Base-by-base conservation (phyloP, 2,888 invertebrate species). In the Drosophila stalkeri region DNA sequence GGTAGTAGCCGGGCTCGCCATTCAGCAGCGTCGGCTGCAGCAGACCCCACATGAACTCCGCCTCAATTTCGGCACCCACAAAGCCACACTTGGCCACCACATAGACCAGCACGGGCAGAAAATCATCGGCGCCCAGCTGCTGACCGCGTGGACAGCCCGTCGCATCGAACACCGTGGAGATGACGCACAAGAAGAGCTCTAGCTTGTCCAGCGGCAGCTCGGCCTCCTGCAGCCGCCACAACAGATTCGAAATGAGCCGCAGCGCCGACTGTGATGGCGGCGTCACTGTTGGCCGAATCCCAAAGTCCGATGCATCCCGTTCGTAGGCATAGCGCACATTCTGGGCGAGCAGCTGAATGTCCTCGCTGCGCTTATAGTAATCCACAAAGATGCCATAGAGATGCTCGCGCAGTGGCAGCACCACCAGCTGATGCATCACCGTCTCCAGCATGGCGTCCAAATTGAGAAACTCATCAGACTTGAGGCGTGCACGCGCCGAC, bases 11-110 rank as follows among this genome's bases (percentile, higher is more conserved):
- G 0, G 98, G 98, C 92, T 99, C 98, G 4, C 98, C 98, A 0
- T 97, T 97, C 56, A 98, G 94, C 60, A 99, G 93, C 0, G 98
- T 97, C 1, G 98, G 97, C 69, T 99, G 99, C 41, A 99, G 94
- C 44, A 99, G 94, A 3, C 96, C 98, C 94, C 98, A 98, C 98
- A 99, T 99, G 92, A 98, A 97, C 91, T 98, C 98, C 0, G 98
- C 98, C 92, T 99, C 99, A 66, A 99, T 95, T 93, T 99, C 99
- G 1, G 98, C 98, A 37, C 97, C 96, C 9, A 98, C 96, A 86
- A 98, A 96, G 41, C 97, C 97, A 81, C 97, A 97, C 75, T 97
- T 96, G 1, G 98, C 97, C 80, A 99, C 94, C 12, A 98, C 96
- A 96, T 97, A 98, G 64, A 98, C 98, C 56, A 99, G 95, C 65